Percentiles rank a stretch among this genome's conserved stretches.
Conservation (phyloP, 2,797 vertebrate genomes). For the Sebastes trivittatus region DNA sequence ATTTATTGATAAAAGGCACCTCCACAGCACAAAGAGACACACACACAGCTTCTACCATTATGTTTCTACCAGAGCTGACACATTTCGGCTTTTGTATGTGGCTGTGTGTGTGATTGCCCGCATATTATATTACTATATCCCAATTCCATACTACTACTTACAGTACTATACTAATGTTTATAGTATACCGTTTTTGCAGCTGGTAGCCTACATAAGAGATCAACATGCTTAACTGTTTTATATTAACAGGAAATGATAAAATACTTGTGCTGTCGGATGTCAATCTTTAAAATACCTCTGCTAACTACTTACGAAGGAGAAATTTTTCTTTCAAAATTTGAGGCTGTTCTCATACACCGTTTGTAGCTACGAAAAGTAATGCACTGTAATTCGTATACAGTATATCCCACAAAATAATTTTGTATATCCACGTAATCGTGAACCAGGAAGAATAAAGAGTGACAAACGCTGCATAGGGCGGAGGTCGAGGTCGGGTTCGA, state of each 20-base stretch:
- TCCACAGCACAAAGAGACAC: neutral
- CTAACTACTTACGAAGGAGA: neutral
- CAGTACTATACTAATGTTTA: neutral
- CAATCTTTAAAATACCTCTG: neutral
- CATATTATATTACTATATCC: neutral
- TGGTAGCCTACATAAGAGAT: neutral
- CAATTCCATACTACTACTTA: neutral
- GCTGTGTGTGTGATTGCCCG: neutral
- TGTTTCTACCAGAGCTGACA: neutral
- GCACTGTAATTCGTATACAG: fast-evolving
- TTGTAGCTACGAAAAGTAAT: too few relatives aligned
- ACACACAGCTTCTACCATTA: neutral
- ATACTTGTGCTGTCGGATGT: neutral
- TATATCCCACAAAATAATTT: too few relatives aligned
- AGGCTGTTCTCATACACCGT: too few relatives aligned
- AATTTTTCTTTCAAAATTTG: too few relatives aligned
- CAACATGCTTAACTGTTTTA: neutral
- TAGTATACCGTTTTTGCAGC: neutral
- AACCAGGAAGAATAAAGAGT: too few relatives aligned
- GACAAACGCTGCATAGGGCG: too few relatives aligned
- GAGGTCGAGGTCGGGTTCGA: too few relatives aligned
- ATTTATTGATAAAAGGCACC: neutral
- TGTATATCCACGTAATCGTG: too few relatives aligned
- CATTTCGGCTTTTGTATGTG: neutral
- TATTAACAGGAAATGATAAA: neutral